These are phyloP conservation scores for Lamellibrachia luymesi DNA, from an alignment of 1,140 invertebrate species.

Conservation along the genomic window DNA sequence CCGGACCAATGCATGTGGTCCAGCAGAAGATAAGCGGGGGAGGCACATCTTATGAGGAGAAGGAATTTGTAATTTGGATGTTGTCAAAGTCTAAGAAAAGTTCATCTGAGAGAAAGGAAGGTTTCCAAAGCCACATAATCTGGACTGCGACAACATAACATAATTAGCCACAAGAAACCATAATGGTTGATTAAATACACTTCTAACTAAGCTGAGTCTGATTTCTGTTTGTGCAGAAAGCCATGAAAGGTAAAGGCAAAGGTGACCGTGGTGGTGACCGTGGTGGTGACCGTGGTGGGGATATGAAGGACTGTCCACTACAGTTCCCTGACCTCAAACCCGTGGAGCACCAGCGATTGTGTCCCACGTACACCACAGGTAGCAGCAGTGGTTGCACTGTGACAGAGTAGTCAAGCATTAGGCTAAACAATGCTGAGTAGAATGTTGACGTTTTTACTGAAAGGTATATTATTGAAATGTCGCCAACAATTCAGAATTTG, in stretches of 20 bases:
- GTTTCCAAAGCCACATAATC: background rate
- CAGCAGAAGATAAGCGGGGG: too few relatives aligned
- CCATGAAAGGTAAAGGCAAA: constrained; percentile 22
- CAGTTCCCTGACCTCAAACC: constrained; percentile 55
- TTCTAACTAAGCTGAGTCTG: background rate
- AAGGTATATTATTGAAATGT: too few relatives aligned
- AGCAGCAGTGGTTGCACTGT: background rate
- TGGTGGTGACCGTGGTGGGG: background rate
- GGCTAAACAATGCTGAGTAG: background rate
- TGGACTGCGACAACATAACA: too few relatives aligned
- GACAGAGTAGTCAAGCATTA: background rate
- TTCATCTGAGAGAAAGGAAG: background rate
- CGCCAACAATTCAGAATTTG: background rate
- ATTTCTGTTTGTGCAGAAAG: background rate
- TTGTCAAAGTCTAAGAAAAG: background rate
- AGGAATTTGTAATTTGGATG: background rate
- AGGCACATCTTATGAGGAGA: too few relatives aligned
- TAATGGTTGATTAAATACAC: background rate
- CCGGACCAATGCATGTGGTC: too few relatives aligned
- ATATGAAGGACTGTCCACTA: constrained; percentile 51
- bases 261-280: constrained; percentile 16
- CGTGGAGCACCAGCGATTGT: constrained; percentile 51
- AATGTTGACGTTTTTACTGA: background rate
- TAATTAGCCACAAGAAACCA: background rate
- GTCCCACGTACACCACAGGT: constrained; percentile 53